Conservation (phyloP, 2,113 vertebrate genomes). For the Melanotaenia duboulayi region DNA sequence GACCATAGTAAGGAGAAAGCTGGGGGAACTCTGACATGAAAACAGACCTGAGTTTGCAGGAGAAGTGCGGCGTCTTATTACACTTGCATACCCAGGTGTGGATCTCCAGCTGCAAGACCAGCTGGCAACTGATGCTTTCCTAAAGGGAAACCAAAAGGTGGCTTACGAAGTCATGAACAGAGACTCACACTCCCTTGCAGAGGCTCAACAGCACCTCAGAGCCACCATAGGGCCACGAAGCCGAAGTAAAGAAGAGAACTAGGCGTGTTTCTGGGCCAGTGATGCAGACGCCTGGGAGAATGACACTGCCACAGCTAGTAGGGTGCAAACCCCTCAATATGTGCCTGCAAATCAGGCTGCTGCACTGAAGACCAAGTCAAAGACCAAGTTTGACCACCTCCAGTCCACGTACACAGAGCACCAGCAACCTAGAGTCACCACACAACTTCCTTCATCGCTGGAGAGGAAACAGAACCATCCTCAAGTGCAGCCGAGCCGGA, state of each 20-base stretch:
- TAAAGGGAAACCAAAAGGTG: constrained; percentile 1
- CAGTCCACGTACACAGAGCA: neutral
- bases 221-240: neutral
- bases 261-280: neutral
- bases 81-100: neutral
- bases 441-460: neutral
- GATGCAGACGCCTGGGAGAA: neutral
- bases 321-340: neutral
- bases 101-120: neutral
- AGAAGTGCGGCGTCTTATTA: neutral
- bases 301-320: neutral
- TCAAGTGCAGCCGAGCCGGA: neutral
- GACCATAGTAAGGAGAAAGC: neutral
- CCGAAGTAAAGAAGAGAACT: neutral
- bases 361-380: neutral
- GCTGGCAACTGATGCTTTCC: neutral
- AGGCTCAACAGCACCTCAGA: neutral
- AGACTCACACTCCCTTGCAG: neutral
- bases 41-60: neutral
- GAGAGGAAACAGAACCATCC: neutral
- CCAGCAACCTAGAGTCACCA: neutral
- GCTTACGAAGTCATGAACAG: constrained; percentile 1
- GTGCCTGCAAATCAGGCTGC: neutral
- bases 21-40: neutral
- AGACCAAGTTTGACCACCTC: neutral